Evolutionary conservation across 92 coral and sea anemone species (phyloP), one percentile per base, ranked within the genome.

Genomic region (Bergia sp.): DNA sequence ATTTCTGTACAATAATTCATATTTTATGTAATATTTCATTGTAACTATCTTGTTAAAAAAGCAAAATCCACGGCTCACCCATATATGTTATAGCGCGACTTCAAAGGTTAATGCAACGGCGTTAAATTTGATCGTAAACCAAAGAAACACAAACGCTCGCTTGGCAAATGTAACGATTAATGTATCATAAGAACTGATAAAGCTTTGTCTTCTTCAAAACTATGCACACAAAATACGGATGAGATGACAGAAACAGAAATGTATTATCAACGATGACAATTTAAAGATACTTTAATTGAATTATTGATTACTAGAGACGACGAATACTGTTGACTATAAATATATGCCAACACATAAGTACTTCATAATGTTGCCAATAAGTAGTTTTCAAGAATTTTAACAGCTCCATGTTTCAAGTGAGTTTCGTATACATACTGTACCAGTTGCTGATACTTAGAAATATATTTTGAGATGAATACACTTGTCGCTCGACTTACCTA

Each of bases 301-400:
- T 84, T 84, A 84, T 84, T 84, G 79, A 84, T 84, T 44, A 84
- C 39, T 23, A 29, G 78, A 45, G 21, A 38, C 67, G 50, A 72
- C 12, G 44, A 84, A 47, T 72, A 37, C 66, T 1, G 65, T 66
- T 43, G 73, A 4, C 77, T 57, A 57, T 41, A 44, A 29, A 67
- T 42, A 67, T 69, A 84, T 1, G 29, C 44, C 23, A 47, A 9
- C 74, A 36, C 85, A 55, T 4, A 29, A 83, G 39, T 2, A 43
- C 37, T 39, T 9, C 38, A 38, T 42, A 5, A 43, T 13, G 43
- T 1, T 38, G 1, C 1, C 29, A 72, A 42, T 45, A 15, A 49
- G 23, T 4, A 37, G 8, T 55, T 80, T 55, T 80, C 37, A 42
- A 80, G 38, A 5, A 80, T 55, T 55, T 45, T n/a, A 2, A 12